A percentile compares a stretch with the other conserved stretches of the same genome.
phyloP scores from a whole-genome alignment of 2,113 vertebrate genomes.

The Apeltes quadracus region DNA sequence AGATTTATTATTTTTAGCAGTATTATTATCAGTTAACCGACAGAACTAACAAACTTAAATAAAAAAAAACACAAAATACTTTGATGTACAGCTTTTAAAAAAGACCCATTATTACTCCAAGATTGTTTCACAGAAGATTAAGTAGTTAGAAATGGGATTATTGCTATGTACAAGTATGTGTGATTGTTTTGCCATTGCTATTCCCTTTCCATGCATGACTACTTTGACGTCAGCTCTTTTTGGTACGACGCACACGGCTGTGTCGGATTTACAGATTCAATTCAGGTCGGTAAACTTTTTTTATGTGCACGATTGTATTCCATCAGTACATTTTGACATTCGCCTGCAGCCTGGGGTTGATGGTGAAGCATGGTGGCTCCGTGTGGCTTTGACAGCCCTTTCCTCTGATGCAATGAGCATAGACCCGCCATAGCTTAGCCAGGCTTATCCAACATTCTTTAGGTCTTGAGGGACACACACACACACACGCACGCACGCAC shows the following conservation, averaged over 20 bases:
- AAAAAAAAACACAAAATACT: not conserved
- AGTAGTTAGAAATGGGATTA: not conserved
- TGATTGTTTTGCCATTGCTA: not conserved
- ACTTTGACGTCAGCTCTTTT: not conserved
- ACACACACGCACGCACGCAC: slow-evolving; percentile 1
- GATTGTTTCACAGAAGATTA: not conserved
- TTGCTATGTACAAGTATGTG: not conserved
- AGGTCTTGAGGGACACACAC: slow-evolving; percentile 19
- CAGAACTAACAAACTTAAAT: not conserved
- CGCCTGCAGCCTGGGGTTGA: not conserved
- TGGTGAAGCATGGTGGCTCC: slow-evolving; percentile 3
- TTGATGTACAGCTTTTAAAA: not conserved
- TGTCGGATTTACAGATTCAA: not conserved
- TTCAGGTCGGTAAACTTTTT: not conserved
- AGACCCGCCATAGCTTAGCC: slow-evolving; percentile 28
- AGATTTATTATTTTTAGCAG: not conserved
- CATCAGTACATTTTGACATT: not conserved
- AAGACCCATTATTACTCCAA: not conserved
- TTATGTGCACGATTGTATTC: not conserved
- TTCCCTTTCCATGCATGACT: not conserved
- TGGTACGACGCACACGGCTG: not conserved
- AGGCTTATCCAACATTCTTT: slow-evolving; percentile 33
- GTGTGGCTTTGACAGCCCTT: slow-evolving; percentile 9
- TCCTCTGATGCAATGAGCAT: slow-evolving; percentile 22
- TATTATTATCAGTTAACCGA: not conserved